These are phyloP conservation scores for Prunella fulvescens DNA, from an alignment of 2,113 vertebrate species.

Conservation along the genomic window DNA sequence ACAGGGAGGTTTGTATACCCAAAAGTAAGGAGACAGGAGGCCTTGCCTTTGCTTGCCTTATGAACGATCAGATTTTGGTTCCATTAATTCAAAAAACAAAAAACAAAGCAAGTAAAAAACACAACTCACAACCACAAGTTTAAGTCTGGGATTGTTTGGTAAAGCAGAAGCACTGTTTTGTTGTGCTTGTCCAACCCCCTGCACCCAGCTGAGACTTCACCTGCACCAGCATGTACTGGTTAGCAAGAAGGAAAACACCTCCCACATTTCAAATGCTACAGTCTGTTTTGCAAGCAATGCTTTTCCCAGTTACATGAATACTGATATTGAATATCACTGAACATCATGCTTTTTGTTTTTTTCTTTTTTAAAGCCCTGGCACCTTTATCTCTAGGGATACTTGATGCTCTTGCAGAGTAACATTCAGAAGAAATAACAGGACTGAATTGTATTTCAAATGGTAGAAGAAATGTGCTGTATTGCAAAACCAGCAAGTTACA, in stretches of 20 bases:
- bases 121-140: background rate
- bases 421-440: background rate
- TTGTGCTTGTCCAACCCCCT: background rate
- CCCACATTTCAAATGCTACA: background rate
- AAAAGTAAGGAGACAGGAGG: background rate
- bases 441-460: background rate
- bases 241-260: background rate
- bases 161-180: background rate
- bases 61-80: background rate
- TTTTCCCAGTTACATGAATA: background rate
- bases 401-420: background rate
- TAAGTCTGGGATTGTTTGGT: background rate
- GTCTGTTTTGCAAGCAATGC: background rate
- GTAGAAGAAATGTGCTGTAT: background rate
- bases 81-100: background rate
- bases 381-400: background rate
- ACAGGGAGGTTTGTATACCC: accelerated
- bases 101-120: background rate
- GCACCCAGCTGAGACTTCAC: background rate
- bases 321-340: background rate
- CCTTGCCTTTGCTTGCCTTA: background rate
- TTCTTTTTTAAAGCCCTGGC: background rate
- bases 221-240: background rate
- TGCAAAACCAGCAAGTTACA: background rate
- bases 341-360: background rate